Evolutionary conservation across 2,113 vertebrate genomes (phyloP).

Genomic region (Variabilichromis moorii): DNA sequence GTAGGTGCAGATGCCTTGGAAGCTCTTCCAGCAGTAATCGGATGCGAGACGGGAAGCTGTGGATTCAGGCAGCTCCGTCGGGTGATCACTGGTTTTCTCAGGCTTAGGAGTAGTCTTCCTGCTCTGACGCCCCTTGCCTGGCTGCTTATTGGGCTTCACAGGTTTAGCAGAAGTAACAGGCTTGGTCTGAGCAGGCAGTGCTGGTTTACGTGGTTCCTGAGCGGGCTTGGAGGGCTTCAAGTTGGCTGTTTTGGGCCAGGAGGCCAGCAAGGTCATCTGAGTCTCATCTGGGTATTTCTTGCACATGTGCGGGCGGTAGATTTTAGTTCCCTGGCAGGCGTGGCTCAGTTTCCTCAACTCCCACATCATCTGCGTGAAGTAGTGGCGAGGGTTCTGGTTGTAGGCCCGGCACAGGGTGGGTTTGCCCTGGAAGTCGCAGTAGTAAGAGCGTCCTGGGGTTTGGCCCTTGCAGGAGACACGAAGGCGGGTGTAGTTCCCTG

Average conservation of each 20-base stretch:
- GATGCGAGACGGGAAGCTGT: conserved; percentile 68
- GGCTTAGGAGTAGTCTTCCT: conserved; percentile 51
- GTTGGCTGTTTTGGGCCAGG: conserved; percentile 59
- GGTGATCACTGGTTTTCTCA: conserved; percentile 45
- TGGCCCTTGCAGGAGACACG: conserved; percentile 72
- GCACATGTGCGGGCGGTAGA: conserved; percentile 74
- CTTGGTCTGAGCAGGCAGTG: conserved; percentile 21
- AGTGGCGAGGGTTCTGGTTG: conserved; percentile 74
- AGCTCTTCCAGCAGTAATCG: conserved; percentile 79
- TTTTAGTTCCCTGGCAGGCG: conserved; percentile 69
- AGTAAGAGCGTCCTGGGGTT: conserved; percentile 65
- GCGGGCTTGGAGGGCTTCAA: conserved; percentile 32
- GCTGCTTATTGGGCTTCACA: conserved; percentile 35
- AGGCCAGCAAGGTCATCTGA: conserved; percentile 69
- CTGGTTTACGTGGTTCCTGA: conserved; percentile 31
- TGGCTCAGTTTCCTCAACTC: conserved; percentile 73
- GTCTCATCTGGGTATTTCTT: conserved; percentile 69
- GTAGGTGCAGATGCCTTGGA: conserved; percentile 75
- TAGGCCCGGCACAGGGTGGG: conserved; percentile 76
- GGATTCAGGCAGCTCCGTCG: conserved; percentile 47
- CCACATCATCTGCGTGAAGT: conserved; percentile 78
- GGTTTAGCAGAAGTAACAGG: conserved; percentile 29
- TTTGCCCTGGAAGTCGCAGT: conserved; percentile 80
- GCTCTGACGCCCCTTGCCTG: conserved; percentile 31
- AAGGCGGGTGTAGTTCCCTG: conserved; percentile 68